These are phyloP conservation scores for Drosophila putrida DNA, from an alignment of 2,888 invertebrate genomes.

Conservation along the genomic window DNA sequence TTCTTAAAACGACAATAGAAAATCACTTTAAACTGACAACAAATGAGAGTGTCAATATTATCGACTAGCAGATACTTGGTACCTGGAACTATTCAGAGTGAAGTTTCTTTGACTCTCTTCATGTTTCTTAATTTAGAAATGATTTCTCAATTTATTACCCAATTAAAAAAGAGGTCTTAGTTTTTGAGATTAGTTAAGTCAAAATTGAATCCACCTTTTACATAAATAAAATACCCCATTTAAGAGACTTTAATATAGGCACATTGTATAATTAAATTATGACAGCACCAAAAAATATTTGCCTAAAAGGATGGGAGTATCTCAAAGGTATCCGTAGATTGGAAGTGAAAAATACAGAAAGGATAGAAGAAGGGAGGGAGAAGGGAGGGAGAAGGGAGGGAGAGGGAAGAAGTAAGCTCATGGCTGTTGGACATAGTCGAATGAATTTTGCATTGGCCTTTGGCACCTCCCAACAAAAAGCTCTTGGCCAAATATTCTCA, in stretches of 20 bases:
- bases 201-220: background rate
- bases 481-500: slow-evolving; percentile 11
- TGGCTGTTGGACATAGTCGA: slow-evolving; percentile 8
- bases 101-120: no score
- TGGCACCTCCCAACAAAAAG: background rate
- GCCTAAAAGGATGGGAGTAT: background rate
- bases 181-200: no score
- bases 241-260: background rate
- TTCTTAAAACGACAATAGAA: slow-evolving; percentile 60
- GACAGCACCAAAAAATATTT: slow-evolving; percentile 18
- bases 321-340: slow-evolving; percentile 6
- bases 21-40: slow-evolving; percentile 51
- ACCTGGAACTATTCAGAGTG: background rate
- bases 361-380: background rate
- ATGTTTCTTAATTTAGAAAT: no score
- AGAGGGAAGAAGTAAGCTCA: background rate
- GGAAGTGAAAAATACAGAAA: no score
- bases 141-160: no score
- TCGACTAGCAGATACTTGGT: background rate
- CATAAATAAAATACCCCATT: background rate
- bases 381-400: background rate
- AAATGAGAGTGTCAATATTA: background rate
- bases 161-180: background rate
- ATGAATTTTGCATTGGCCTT: slow-evolving; percentile 21
- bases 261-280: slow-evolving; percentile 60